These are phyloP conservation scores for Thaleichthys pacificus DNA, from an alignment of 2,797 vertebrate genomes.

Conservation along the genomic window DNA sequence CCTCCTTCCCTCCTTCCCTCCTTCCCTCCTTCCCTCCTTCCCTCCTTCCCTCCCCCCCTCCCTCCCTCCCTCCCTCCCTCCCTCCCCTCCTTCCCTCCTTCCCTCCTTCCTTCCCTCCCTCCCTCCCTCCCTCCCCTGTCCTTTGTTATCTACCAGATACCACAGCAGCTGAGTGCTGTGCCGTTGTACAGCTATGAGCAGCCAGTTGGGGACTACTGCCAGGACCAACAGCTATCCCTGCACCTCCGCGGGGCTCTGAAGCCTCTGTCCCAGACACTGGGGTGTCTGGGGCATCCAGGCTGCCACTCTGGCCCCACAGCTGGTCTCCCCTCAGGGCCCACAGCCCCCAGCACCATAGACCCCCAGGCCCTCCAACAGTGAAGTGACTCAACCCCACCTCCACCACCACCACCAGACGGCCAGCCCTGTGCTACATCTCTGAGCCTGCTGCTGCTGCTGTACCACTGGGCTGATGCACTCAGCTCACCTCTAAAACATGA, in stretches of 20 bases:
- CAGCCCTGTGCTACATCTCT: conserved; percentile 24
- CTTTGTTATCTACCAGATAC: conserved; percentile 69
- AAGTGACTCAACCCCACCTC: conserved; percentile 44
- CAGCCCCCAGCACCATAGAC: conserved; percentile 60
- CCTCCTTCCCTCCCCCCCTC: neutral
- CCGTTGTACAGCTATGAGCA: conserved; percentile 89
- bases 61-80: conserved; percentile 4
- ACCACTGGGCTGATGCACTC: neutral
- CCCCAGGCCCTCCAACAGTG: conserved; percentile 63
- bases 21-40: conserved; percentile 7
- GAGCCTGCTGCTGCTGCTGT: conserved; percentile 1
- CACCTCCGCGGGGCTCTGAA: conserved; percentile 83
- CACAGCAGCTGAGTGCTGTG: conserved; percentile 86
- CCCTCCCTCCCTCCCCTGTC: conserved; percentile 7
- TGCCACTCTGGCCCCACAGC: conserved; percentile 45
- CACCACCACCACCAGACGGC: conserved; percentile 5
- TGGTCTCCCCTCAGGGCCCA: conserved; percentile 57
- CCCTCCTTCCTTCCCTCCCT: conserved; percentile 1
- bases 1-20: neutral
- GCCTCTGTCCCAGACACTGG: conserved; percentile 61
- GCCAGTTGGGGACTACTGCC: conserved; percentile 88
- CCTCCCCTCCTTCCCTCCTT: conserved; percentile 3
- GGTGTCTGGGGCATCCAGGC: conserved; percentile 52
- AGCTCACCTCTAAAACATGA: conserved; percentile 7
- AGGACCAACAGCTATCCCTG: conserved; percentile 84